phyloP scores from a whole-genome alignment of 2,888 invertebrate species.

The Polietes domitor region DNA sequence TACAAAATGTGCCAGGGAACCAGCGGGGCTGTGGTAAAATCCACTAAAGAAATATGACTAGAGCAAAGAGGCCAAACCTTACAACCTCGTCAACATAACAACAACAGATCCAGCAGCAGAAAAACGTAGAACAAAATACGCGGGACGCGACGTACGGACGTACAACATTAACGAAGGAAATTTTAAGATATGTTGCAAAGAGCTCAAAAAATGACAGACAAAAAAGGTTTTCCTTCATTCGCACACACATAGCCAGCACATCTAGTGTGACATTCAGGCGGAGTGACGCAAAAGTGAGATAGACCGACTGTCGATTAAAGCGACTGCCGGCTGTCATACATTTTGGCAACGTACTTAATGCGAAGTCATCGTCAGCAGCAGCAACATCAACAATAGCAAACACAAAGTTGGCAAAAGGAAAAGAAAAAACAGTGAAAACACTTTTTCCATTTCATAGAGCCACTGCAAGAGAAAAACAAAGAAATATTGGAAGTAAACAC shows the following conservation, averaged over 20 bases:
- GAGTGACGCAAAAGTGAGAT: neutral
- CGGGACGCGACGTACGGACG: neutral
- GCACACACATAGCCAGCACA: no score
- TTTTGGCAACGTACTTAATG: conserved; percentile 50
- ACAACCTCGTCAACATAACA: conserved; percentile 29
- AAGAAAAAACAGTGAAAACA: neutral
- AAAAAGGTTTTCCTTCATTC: no score
- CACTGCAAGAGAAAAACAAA: neutral
- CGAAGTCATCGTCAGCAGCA: conserved; percentile 41
- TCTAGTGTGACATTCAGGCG: neutral
- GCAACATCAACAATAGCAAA: conserved; percentile 15
- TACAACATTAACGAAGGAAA: conserved; percentile 10
- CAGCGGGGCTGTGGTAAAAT: neutral
- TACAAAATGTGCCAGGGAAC: neutral
- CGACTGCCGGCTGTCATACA: neutral
- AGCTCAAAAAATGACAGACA: neutral
- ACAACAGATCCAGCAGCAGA: conserved; percentile 38
- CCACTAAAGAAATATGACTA: conserved; percentile 30
- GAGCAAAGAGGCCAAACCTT: conserved; percentile 38
- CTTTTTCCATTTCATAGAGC: neutral
- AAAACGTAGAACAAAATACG: no score
- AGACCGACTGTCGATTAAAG: neutral
- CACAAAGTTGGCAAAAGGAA: neutral
- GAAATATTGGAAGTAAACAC: neutral
- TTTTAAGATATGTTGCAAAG: conserved; percentile 1